These are phyloP conservation scores for Zygogramma bicolorata DNA, from an alignment of 2,888 invertebrate species.

Conservation along the genomic window DNA sequence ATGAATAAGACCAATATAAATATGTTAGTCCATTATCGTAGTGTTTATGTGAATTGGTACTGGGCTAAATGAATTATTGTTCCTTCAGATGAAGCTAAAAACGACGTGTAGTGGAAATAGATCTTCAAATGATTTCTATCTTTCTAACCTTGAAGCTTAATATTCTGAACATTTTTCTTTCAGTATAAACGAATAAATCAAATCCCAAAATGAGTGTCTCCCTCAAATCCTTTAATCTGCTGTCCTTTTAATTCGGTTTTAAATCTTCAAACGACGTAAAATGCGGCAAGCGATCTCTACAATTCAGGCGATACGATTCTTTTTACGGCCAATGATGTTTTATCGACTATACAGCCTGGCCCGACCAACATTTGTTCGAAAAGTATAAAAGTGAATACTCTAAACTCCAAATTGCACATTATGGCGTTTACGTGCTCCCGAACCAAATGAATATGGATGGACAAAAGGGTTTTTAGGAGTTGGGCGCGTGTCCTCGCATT, in stretches of 20 bases:
- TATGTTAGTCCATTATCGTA: too few relatives aligned
- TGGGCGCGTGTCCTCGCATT: conserved; percentile 54
- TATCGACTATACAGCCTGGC: not conserved
- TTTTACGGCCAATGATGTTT: conserved; percentile 15
- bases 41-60: too few relatives aligned
- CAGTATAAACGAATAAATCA: too few relatives aligned
- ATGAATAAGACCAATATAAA: too few relatives aligned
- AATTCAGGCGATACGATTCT: not conserved
- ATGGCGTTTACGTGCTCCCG: conserved; percentile 56
- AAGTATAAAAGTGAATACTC: conserved; percentile 52
- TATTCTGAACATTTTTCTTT: too few relatives aligned
- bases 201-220: not conserved
- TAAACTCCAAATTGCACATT: conserved; percentile 58
- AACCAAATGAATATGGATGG: conserved; percentile 55
- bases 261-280: not conserved
- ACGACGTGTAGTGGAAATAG: too few relatives aligned
- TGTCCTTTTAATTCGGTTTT: not conserved
- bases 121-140: too few relatives aligned
- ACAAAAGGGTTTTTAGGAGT: conserved; percentile 55
- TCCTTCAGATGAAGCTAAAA: too few relatives aligned
- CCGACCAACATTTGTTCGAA: conserved; percentile 32
- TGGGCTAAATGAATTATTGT: too few relatives aligned
- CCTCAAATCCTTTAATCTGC: not conserved
- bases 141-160: too few relatives aligned
- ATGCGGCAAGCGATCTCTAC: not conserved